A percentile compares a stretch with the other conserved stretches of the same genome.
Evolutionary conservation across 1,140 invertebrate species (phyloP).

Genomic region (Drosophila baimaii): DNA sequence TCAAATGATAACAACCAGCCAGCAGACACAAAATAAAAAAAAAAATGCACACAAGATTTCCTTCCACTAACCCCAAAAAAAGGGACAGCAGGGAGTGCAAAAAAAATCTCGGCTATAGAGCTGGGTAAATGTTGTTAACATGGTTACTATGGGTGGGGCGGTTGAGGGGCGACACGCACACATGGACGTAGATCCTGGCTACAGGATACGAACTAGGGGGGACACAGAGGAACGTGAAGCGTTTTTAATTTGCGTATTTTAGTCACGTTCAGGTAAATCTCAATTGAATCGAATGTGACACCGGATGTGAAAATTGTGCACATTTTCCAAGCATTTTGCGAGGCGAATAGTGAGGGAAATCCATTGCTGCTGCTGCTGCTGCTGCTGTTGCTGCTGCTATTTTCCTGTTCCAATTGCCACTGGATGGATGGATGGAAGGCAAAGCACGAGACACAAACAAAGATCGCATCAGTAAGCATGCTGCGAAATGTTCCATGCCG

Average conservation of each 20-base stretch:
- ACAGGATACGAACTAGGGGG: slow-evolving; percentile 24
- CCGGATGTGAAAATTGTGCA: slow-evolving; percentile 84
- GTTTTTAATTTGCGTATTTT: slow-evolving; percentile 84
- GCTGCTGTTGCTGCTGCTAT: slow-evolving; percentile 20
- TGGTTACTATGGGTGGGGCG: too few relatives aligned
- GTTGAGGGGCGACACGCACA: too few relatives aligned
- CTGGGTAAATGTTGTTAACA: slow-evolving; percentile 67
- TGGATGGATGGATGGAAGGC: slow-evolving; percentile 48
- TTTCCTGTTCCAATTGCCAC: slow-evolving; percentile 43
- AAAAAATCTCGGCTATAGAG: slow-evolving; percentile 52
- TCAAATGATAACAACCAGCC: slow-evolving; percentile 52
- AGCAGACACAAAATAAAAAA: slow-evolving; percentile 12
- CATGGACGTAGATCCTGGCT: neutral
- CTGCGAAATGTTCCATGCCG: slow-evolving; percentile 65
- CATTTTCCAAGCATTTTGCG: slow-evolving; percentile 79
- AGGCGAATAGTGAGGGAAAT: slow-evolving; percentile 30
- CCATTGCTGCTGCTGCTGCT: slow-evolving; percentile 16
- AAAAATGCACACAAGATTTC: slow-evolving; percentile 49
- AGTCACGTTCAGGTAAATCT: slow-evolving; percentile 84
- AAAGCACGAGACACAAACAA: slow-evolving; percentile 79
- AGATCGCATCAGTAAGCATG: slow-evolving; percentile 82
- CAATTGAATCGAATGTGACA: slow-evolving; percentile 84
- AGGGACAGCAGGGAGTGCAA: slow-evolving; percentile 24
- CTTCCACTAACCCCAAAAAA: slow-evolving; percentile 43
- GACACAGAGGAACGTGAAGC: slow-evolving; percentile 32